A percentile compares a stretch with the other conserved stretches of the same genome.
Conservation (phyloP, 2,113 vertebrate genomes). For the Channa argus region DNA sequence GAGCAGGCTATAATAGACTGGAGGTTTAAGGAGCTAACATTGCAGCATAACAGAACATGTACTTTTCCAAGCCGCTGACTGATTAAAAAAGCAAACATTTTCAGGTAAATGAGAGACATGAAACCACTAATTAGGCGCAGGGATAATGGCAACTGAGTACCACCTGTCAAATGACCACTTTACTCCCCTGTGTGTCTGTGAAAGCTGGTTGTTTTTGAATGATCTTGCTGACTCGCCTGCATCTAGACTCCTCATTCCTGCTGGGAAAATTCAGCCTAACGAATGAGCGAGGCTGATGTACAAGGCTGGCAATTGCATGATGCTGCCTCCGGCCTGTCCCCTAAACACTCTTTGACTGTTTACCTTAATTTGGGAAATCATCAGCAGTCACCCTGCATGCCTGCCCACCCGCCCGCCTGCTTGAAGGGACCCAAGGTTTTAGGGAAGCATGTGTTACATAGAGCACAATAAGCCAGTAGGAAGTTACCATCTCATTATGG, state of each 20-base stretch:
- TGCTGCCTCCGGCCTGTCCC: constrained; percentile 32
- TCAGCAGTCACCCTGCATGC: constrained; percentile 24
- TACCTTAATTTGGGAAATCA: constrained; percentile 57
- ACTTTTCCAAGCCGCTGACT: constrained; percentile 67
- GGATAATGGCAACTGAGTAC: constrained; percentile 71
- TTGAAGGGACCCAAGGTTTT: neutral
- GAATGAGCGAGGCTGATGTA: constrained; percentile 55
- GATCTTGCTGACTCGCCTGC: constrained; percentile 69
- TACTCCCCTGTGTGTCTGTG: constrained; percentile 50
- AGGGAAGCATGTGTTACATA: constrained; percentile 43
- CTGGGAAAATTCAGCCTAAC: constrained; percentile 56
- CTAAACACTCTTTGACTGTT: constrained; percentile 34
- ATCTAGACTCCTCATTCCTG: constrained; percentile 40
- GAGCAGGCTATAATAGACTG: constrained; percentile 64
- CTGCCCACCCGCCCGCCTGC: neutral
- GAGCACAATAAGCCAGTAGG: constrained; percentile 28
- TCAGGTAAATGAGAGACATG: constrained; percentile 66
- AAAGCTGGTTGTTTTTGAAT: constrained; percentile 65
- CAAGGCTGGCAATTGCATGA: constrained; percentile 62
- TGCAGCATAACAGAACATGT: constrained; percentile 63
- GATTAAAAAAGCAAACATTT: constrained; percentile 76
- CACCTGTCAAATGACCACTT: constrained; percentile 77
- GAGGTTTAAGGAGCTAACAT: constrained; percentile 41
- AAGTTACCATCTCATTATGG: constrained; percentile 65
- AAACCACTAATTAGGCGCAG: constrained; percentile 70